Evolutionary conservation across 2,888 invertebrate genomes (phyloP).

Genomic region (Lacanobia oleracea): DNA sequence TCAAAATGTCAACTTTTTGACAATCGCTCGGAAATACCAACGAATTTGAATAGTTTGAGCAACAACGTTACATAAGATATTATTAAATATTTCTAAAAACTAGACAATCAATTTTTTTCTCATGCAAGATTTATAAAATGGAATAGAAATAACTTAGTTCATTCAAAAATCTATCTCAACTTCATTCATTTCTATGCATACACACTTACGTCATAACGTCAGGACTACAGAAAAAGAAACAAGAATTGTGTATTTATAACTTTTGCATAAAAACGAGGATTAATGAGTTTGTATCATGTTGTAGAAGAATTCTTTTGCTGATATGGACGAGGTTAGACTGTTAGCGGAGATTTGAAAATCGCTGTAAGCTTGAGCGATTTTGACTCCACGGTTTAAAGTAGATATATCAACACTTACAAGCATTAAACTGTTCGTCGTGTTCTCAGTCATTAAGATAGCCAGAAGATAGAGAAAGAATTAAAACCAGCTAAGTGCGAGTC

Average conservation of each 20-base stretch:
- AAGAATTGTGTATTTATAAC: slow-evolving; percentile 39
- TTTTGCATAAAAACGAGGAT: slow-evolving; percentile 32
- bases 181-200: slow-evolving; percentile 38
- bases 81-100: not conserved
- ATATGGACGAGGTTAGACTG: not conserved
- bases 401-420: not conserved
- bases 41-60: not conserved
- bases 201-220: slow-evolving; percentile 21
- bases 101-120: no score
- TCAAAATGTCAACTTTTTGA: no score
- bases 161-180: slow-evolving; percentile 2
- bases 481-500: no score
- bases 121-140: not conserved
- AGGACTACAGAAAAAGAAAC: slow-evolving; percentile 21
- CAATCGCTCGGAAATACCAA: no score
- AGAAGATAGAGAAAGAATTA: no score
- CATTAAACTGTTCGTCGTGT: no score
- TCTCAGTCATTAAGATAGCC: no score
- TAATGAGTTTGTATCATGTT: slow-evolving; percentile 14
- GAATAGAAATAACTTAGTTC: not conserved
- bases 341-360: not conserved
- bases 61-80: not conserved
- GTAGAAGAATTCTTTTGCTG: slow-evolving; percentile 19
- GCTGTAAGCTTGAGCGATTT: slow-evolving; percentile 9
- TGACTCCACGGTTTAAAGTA: not conserved